Conservation (phyloP, 2,888 invertebrate species). For the Syrphus vitripennis region DNA sequence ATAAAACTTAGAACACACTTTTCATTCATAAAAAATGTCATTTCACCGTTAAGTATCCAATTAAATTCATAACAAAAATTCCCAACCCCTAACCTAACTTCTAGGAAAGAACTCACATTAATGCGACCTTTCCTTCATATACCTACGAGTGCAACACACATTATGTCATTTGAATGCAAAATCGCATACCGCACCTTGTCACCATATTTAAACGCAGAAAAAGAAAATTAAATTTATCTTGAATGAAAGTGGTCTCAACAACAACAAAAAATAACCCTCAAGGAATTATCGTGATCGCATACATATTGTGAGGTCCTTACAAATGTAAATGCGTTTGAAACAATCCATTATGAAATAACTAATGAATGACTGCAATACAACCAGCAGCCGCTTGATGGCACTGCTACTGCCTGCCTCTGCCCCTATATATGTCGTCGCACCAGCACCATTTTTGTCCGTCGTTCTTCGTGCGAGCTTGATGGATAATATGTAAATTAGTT, state of each 20-base stretch:
- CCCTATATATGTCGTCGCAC: background rate
- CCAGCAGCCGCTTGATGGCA: background rate
- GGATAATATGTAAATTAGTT: conserved; percentile 65
- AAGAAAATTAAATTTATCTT: conserved; percentile 29
- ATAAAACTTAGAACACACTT: background rate
- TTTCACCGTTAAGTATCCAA: background rate
- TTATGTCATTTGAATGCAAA: conserved; percentile 20
- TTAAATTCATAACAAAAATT: background rate
- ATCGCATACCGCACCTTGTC: conserved; percentile 13
- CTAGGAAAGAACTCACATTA: background rate
- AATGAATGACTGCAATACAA: conserved; percentile 61
- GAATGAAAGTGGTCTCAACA: background rate
- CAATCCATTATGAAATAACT: conserved; percentile 61
- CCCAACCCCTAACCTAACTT: background rate
- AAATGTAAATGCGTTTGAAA: conserved; percentile 54
- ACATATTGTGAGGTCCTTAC: conserved; percentile 27
- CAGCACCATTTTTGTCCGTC: conserved; percentile 42
- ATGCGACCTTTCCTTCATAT: background rate
- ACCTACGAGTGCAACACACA: background rate
- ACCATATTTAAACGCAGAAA: conserved; percentile 42
- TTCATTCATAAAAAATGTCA: background rate
- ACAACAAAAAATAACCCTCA: background rate
- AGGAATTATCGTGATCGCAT: conserved; percentile 35
- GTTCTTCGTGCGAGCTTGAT: conserved; percentile 63
- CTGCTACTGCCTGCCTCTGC: background rate